Conservation (phyloP, 1,140 invertebrate genomes). For the Wiebesia pumilae region DNA sequence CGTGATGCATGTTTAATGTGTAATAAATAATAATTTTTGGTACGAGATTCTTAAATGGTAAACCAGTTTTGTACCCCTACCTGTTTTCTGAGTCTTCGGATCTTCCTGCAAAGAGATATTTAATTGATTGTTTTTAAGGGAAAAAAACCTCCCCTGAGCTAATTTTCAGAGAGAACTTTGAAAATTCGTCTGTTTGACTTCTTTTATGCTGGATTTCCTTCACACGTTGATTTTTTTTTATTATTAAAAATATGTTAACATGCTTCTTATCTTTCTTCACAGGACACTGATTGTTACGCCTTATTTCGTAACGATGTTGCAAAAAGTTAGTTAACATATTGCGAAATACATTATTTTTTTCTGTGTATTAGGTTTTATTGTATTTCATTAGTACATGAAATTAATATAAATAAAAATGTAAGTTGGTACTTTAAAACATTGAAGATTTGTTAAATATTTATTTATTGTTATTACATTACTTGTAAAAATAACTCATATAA, state of each 20-base stretch:
- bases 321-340: constrained; percentile 35
- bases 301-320: constrained; percentile 16
- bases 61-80: constrained; percentile 45
- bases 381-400: constrained; percentile 20
- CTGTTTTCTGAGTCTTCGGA: constrained; percentile 31
- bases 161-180: constrained; percentile 36
- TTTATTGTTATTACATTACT: constrained; percentile 42
- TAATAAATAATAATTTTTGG: constrained; percentile 42
- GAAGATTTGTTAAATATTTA: constrained; percentile 53
- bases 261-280: constrained; percentile 29
- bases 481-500: constrained; percentile 8
- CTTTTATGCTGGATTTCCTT: constrained; percentile 34
- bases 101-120: constrained; percentile 48
- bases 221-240: neutral
- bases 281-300: constrained; percentile 25
- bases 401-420: constrained; percentile 22
- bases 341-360: constrained; percentile 31
- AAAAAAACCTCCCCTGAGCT: neutral
- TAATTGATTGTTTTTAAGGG: constrained; percentile 36
- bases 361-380: constrained; percentile 30
- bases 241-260: constrained; percentile 36
- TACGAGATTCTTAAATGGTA: constrained; percentile 37
- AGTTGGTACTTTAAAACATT: neutral
- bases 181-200: constrained; percentile 23
- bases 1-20: constrained; percentile 13